A percentile compares a stretch with the other conserved stretches of the same genome.
phyloP scores from a whole-genome alignment of 2,797 vertebrate genomes.

The Sebastes itinus region DNA sequence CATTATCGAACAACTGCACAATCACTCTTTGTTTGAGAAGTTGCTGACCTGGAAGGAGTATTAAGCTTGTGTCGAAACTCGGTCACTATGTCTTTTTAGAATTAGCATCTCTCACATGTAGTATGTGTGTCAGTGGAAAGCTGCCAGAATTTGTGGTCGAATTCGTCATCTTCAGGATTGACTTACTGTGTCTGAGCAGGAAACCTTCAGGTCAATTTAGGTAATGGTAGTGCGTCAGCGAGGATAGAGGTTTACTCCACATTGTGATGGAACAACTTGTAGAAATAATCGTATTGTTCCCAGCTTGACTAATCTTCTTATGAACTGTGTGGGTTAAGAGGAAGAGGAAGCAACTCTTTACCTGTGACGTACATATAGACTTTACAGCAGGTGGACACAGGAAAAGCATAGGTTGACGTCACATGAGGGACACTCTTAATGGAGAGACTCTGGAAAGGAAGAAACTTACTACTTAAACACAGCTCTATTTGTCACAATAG shows the following conservation, averaged over 20 bases:
- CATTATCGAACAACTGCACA: not conserved
- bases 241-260: conserved; percentile 10
- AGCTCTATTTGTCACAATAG: conserved; percentile 32
- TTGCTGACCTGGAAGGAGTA: not conserved
- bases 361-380: not conserved
- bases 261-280: not conserved
- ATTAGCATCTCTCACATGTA: not conserved
- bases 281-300: conserved; percentile 9
- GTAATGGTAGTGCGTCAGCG: conserved; percentile 11
- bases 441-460: not conserved
- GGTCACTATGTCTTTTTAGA: not conserved
- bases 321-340: not conserved
- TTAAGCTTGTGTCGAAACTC: not conserved
- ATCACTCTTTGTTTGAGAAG: not conserved
- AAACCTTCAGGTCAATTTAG: conserved; percentile 17
- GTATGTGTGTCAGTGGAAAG: not conserved
- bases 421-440: not conserved
- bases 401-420: not conserved
- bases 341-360: not conserved
- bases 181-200: conserved; percentile 40
- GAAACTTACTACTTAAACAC: conserved; percentile 37
- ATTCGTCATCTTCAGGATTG: not conserved
- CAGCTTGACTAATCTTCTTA: conserved; percentile 5
- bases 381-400: not conserved
- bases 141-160: not conserved